phyloP scores from a whole-genome alignment of 1,140 invertebrate species.

The Bombyx mori region ASM3026992v2 NC_085133.1:10816001-10816500 shows the following conservation, averaged over 20 bases:
- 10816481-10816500: too few relatives aligned
- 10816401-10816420: too few relatives aligned
- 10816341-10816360: conserved; percentile 27
- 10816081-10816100: conserved; percentile 3
- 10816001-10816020: too few relatives aligned
- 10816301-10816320: conserved; percentile 12
- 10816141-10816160: too few relatives aligned
- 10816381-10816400: too few relatives aligned
- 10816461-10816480: too few relatives aligned
- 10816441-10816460: too few relatives aligned
- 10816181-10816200: too few relatives aligned
- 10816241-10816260: conserved; percentile 29
- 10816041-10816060: neutral
- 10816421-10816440: too few relatives aligned
- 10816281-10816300: conserved; percentile 54
- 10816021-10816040: too few relatives aligned
- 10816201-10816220: too few relatives aligned
- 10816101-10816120: conserved; percentile 2
- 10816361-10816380: neutral
- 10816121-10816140: neutral
- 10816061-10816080: conserved; percentile 3
- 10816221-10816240: conserved; percentile 3
- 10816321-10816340: conserved; percentile 17
- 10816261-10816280: conserved; percentile 59
- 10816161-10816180: too few relatives aligned